Base-by-base conservation (phyloP, 2,797 vertebrate genomes). In the Peromyscus nudipes region DNA sequence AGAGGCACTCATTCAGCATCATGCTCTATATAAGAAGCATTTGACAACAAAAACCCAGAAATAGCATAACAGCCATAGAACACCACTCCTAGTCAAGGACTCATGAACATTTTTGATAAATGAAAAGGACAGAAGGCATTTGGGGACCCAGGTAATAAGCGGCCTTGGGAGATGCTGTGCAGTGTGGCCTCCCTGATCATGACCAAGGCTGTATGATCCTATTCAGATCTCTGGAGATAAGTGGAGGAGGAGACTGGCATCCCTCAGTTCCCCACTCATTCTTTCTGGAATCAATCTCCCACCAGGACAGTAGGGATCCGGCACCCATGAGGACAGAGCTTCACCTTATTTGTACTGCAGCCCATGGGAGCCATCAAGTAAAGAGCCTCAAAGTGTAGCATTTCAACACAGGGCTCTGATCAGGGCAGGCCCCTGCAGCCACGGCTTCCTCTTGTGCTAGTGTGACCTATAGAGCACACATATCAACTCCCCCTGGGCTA, bases 1-100 rank as follows among this genome's bases (percentile, higher is more conserved):
- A 43, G n/a, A 73, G n/a, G 34, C 21, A 77, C 62, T 57, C 27
- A 62, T 69, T 96, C 88, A 79, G 40, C 21, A 52, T 49, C 29
- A 23, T 25, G 69, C 75, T 91, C 21, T 69, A 67, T 34, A 62
- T 10, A 31, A 31, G 89, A 86, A 93, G 40, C 57, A 81, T 52
- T 84, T 89, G 19, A 77, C 77, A 76, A 87, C 6, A 29, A 37
- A 21, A 29, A 4, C 27, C 6, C 67, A 88, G 34, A 89, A 65
- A 75, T 89, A 75, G 21, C 17, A 21, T 7, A 80, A 16, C 46
- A 64, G 80, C 7, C 82, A 83, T 1, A 79, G 25, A 25, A 90
- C 94, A 62, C 34, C 37, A 62, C 73, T 49, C 55, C 62, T 69
- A 79, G 13, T 82, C 64, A 92, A 95, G 34, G 57, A 91, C 46